Percentiles rank a stretch among this genome's conserved stretches.
Evolutionary conservation across 2,113 vertebrate genomes (phyloP).

Genomic region (Chloroceryle aenea): DNA sequence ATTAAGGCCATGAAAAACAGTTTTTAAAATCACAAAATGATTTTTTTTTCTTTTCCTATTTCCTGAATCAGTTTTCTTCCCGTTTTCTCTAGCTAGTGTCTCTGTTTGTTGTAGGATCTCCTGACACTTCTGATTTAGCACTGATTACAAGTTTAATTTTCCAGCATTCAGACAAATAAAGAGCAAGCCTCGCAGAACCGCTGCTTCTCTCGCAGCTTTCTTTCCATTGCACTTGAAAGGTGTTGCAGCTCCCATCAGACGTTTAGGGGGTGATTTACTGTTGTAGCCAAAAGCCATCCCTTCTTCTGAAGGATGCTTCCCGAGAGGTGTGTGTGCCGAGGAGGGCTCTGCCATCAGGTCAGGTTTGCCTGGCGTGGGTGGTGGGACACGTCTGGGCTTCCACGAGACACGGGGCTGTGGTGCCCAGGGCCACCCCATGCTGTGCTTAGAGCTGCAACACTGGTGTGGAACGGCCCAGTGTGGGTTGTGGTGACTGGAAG

Average conservation of each 20-base stretch:
- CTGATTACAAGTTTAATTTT: slow-evolving; percentile 11
- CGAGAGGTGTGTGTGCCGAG: fast-evolving
- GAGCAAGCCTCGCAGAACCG: background rate
- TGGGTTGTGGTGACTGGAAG: fast-evolving
- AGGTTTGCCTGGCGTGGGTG: background rate
- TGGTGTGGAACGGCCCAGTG: fast-evolving
- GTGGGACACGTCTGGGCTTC: background rate
- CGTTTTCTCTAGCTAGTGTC: background rate
- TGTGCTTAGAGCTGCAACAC: fast-evolving
- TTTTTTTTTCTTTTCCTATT: background rate
- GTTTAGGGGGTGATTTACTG: background rate
- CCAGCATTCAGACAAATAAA: background rate
- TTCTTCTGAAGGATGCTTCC: background rate
- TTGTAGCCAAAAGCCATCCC: background rate
- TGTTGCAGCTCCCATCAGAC: background rate
- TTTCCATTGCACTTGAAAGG: background rate
- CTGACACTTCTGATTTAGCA: background rate
- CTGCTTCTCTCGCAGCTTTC: background rate
- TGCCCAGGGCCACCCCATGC: fast-evolving
- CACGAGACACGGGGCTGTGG: fast-evolving
- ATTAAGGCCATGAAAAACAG: background rate
- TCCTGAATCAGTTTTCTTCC: background rate
- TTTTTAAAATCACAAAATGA: background rate
- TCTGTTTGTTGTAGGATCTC: background rate
- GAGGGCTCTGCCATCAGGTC: fast-evolving